A percentile compares a stretch with the other conserved stretches of the same genome.
Evolutionary conservation across 2,113 vertebrate genomes (phyloP).

Genomic region (Macaca mulatta): DNA sequence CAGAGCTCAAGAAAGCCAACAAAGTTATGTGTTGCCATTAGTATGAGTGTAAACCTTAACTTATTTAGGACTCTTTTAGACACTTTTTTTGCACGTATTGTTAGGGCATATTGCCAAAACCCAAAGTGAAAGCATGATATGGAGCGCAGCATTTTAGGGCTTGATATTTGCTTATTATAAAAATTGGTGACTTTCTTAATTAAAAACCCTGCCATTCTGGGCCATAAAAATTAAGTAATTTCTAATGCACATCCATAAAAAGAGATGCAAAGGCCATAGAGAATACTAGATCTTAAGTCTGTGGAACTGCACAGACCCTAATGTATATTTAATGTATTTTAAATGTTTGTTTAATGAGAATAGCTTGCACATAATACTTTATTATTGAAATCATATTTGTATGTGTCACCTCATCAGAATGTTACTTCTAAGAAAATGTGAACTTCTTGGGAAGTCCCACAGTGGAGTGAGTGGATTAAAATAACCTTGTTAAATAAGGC

Average conservation of each 20-base stretch:
- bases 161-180: background rate
- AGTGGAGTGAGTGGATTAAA: background rate
- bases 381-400: background rate
- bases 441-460: background rate
- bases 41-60: background rate
- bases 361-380: background rate
- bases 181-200: slow-evolving; percentile 13
- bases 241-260: background rate
- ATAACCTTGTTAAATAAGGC: background rate
- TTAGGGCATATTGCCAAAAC: background rate
- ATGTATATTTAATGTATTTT: background rate
- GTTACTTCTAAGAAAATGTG: slow-evolving; percentile 25
- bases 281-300: background rate
- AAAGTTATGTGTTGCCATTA: background rate
- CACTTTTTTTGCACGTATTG: background rate
- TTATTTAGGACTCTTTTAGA: background rate
- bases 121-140: background rate
- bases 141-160: background rate
- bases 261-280: background rate
- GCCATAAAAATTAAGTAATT: background rate
- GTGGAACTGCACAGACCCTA: background rate
- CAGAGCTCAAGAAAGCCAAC: background rate
- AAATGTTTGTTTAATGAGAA: slow-evolving; percentile 12
- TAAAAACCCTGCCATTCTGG: background rate
- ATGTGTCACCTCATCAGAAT: background rate